A percentile compares a stretch with the other conserved stretches of the same genome.
Evolutionary conservation across 1,140 invertebrate species (phyloP).

Genomic region (Tetramorium simillimum): DNA sequence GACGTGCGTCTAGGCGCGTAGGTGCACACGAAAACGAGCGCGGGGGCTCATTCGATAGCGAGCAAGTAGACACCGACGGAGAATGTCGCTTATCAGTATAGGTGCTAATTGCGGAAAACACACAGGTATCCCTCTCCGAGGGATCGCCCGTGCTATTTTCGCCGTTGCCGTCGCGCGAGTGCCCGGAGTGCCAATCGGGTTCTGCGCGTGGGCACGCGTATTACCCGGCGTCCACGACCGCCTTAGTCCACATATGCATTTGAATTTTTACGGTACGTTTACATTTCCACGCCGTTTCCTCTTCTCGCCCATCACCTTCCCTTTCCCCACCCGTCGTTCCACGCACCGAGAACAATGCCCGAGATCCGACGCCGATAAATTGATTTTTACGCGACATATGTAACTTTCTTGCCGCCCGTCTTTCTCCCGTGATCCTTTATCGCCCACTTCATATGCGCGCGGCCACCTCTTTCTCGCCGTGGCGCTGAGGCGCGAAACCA

Average conservation of each 20-base stretch:
- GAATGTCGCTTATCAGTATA: conserved; percentile 56
- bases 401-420: conserved; percentile 64
- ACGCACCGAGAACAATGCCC: conserved; percentile 79
- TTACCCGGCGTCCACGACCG: conserved; percentile 53
- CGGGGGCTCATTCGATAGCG: conserved; percentile 11
- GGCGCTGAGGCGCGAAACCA: conserved; percentile 60
- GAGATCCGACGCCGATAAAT: conserved; percentile 84
- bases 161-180: conserved; percentile 6
- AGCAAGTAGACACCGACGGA: conserved; percentile 32
- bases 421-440: conserved; percentile 18
- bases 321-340: neutral
- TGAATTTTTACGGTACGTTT: conserved; percentile 68
- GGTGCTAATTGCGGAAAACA: conserved; percentile 47
- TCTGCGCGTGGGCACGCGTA: conserved; percentile 30
- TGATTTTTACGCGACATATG: conserved; percentile 81
- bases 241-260: conserved; percentile 60
- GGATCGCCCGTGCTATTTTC: conserved; percentile 24
- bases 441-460: conserved; percentile 45
- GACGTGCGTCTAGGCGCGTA: neutral
- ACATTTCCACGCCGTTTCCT: conserved; percentile 67
- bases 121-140: neutral
- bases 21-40: conserved; percentile 34
- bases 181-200: conserved; percentile 43
- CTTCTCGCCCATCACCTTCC: neutral
- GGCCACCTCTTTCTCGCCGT: conserved; percentile 9